These are phyloP conservation scores for Macrocentrus cingulum DNA, from an alignment of 1,140 invertebrate genomes.

Conservation along the genomic window DNA sequence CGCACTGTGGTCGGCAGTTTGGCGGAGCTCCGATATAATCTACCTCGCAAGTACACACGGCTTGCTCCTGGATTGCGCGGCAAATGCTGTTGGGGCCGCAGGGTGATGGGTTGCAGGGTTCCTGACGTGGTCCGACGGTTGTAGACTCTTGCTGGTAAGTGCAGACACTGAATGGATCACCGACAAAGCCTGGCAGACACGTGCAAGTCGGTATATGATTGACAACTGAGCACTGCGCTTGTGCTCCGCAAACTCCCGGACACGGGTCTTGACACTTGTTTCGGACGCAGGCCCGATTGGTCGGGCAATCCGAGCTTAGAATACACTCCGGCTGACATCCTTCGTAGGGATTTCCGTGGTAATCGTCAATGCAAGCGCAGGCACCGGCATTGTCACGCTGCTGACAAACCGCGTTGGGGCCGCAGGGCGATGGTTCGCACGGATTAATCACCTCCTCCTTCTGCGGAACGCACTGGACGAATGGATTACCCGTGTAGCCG, in stretches of 20 bases:
- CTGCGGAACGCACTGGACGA: constrained; percentile 61
- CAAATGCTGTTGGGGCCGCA: constrained; percentile 65
- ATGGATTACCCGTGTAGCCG: constrained; percentile 78
- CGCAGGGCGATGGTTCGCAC: constrained; percentile 64
- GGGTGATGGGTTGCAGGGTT: constrained; percentile 60
- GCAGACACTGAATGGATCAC: constrained; percentile 64
- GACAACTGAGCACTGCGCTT: constrained; percentile 63
- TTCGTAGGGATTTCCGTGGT: constrained; percentile 61
- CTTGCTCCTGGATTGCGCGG: constrained; percentile 55
- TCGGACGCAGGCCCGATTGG: constrained; percentile 63
- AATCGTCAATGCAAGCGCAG: constrained; percentile 61
- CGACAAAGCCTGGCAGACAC: constrained; percentile 62
- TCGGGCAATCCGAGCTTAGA: constrained; percentile 63
- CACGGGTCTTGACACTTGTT: constrained; percentile 66
- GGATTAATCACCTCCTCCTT: constrained; percentile 52
- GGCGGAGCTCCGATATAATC: constrained; percentile 63
- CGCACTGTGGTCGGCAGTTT: constrained; percentile 77
- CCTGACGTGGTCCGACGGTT: constrained; percentile 31
- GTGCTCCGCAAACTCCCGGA: constrained; percentile 61
- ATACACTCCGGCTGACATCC: constrained; percentile 64
- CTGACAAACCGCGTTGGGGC: constrained; percentile 61
- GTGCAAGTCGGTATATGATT: constrained; percentile 69
- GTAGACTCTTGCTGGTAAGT: constrained; percentile 38
- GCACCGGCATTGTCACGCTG: constrained; percentile 58
- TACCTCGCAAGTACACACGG: constrained; percentile 63